phyloP scores from a whole-genome alignment of 2,888 invertebrate species.

The Trachelus stipa region DNA sequence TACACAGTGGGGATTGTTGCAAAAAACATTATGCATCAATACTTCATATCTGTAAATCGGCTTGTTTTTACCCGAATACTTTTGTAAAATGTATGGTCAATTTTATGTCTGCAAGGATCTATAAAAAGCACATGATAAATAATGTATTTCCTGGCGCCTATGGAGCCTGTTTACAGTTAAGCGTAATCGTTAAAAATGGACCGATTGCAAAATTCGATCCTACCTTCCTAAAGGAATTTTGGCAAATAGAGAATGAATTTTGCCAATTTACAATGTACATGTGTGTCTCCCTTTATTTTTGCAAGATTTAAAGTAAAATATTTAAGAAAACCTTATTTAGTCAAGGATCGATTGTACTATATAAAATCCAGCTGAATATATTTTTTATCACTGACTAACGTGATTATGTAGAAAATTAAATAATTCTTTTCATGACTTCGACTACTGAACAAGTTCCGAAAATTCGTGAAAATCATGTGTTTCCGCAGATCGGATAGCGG shows the following conservation, averaged over 20 bases:
- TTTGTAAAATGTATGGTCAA: background rate
- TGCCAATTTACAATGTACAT: background rate
- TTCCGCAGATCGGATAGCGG: constrained; percentile 22
- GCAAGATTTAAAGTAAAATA: background rate
- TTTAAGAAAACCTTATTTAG: background rate
- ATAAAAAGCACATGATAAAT: background rate
- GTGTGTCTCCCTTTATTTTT: background rate
- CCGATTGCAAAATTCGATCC: background rate
- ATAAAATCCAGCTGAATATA: background rate
- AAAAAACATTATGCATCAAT: background rate
- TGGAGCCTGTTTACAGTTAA: background rate
- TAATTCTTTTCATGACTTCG: background rate
- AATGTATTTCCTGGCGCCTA: background rate
- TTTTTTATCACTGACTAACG: background rate
- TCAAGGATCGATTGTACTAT: background rate
- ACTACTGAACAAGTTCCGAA: background rate
- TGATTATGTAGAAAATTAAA: background rate
- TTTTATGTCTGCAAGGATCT: background rate
- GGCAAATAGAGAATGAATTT: background rate
- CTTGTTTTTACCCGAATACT: background rate
- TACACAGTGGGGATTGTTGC: background rate
- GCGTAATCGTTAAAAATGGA: background rate
- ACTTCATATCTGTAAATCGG: background rate
- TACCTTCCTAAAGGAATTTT: background rate
- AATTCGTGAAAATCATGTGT: background rate